Evolutionary conservation across 2,113 vertebrate genomes (phyloP).

Genomic region (Brachyhypopomus gauderio): DNA sequence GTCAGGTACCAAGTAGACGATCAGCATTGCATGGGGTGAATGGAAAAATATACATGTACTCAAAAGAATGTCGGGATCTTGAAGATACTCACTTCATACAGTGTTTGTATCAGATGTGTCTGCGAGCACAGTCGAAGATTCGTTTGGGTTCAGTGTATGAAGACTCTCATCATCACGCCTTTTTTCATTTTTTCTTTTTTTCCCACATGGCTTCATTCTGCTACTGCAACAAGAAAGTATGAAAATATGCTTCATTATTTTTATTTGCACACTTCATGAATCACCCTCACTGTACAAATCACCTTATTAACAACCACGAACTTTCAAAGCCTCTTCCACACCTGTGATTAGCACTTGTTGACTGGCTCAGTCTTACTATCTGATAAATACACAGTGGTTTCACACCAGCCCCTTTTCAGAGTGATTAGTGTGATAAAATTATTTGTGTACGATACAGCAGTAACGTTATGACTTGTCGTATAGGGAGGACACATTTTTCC

Average conservation of each 20-base stretch:
- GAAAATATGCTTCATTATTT: not conserved
- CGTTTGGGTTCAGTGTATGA: constrained; percentile 36
- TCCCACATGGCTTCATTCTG: constrained; percentile 41
- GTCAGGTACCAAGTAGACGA: not conserved
- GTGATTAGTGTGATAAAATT: no score
- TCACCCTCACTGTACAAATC: not conserved
- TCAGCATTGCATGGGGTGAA: not conserved
- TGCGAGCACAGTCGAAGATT: not conserved
- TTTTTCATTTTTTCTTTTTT: constrained; percentile 40
- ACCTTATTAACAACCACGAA: not conserved
- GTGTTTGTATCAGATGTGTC: constrained; percentile 40
- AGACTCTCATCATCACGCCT: constrained; percentile 44
- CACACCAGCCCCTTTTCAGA: no score
- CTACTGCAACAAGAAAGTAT: constrained; percentile 27
- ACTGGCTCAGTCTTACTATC: no score
- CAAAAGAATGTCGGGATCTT: not conserved
- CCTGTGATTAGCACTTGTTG: not conserved
- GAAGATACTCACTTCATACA: constrained; percentile 50
- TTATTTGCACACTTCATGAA: not conserved
- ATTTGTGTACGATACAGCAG: no score
- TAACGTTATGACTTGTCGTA: not conserved
- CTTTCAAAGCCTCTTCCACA: not conserved
- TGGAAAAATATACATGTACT: not conserved
- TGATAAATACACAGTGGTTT: no score
- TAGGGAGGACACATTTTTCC: not conserved